These are phyloP conservation scores for Crypturellus undulatus DNA, from an alignment of 2,113 vertebrate genomes.

Conservation along the genomic window DNA sequence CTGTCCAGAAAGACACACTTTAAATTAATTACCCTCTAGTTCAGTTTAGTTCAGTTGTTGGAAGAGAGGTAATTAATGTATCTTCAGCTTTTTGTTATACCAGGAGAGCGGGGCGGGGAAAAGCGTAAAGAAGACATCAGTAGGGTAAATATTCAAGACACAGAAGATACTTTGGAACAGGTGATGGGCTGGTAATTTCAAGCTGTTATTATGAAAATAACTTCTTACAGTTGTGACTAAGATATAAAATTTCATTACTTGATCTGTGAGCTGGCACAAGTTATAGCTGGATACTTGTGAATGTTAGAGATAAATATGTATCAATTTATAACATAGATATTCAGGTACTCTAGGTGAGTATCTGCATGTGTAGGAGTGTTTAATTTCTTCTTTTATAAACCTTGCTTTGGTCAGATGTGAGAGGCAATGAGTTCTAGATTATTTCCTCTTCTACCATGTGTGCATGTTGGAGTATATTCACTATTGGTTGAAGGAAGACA, in stretches of 20 bases:
- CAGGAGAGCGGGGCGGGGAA: too few relatives aligned
- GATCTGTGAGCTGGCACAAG: not conserved
- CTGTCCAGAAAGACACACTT: not conserved
- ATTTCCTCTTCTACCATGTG: not conserved
- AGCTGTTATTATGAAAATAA: conserved; percentile 1
- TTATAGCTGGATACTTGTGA: not conserved
- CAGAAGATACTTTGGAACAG: not conserved
- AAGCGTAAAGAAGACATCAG: not conserved
- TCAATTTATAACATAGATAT: not conserved
- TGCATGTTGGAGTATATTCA: not conserved
- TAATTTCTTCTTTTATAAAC: not conserved
- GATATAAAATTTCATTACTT: not conserved
- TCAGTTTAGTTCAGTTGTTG: not conserved
- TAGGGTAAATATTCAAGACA: not conserved
- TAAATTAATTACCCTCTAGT: not conserved
- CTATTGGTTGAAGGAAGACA: not conserved
- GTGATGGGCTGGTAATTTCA: not conserved
- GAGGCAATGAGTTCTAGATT: not conserved
- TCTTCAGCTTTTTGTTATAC: not conserved
- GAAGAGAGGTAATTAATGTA: not conserved
- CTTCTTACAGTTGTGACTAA: fast-evolving
- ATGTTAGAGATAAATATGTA: not conserved
- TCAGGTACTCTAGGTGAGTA: not conserved
- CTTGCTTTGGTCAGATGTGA: not conserved
- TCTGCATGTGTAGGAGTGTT: not conserved